Base-by-base conservation (phyloP, 1,140 invertebrate genomes). In the Drosophila subobscura region DNA sequence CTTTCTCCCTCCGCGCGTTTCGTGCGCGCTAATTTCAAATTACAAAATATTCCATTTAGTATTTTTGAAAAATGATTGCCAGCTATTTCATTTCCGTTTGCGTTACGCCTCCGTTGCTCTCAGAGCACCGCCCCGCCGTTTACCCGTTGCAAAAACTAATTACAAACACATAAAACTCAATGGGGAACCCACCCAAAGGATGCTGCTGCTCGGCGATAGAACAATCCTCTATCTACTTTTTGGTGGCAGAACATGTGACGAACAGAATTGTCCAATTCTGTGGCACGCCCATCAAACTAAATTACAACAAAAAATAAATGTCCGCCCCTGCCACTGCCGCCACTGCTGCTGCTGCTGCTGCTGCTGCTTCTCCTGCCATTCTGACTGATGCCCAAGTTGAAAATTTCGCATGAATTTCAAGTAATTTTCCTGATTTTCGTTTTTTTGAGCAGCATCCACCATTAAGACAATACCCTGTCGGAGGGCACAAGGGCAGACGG, bases 41-140 rank as follows among this genome's bases (percentile, higher is more conserved):
- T 85, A 85, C 64, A 51, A 88, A 88, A 88, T 88, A 88, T 79
- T 83, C 75, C 78, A 88, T 88, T 88, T 72, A 88, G 78, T 83
- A 83, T 88, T 86, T 79, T 88, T 88, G 75, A 76, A 88, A 88
- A 88, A 88, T 79, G 84, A 88, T 88, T 88, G 83, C 83, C 64
- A 88, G 83, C 83, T 76, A 88, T 88, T 88, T 88, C 83, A 88
- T 88, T 88, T 88, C 83, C 83, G 83, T 53, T 77, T 65, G 47
- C 49, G 58, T 25, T 29, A 57, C 45, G 41, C 42, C 63, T 20
- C 16, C 53, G 16, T 20, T 20, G 16, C 16, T 20, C 16, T 20
- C 16, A 20, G 16, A 20, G 16, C 16, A 12, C 42, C 23, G 47
- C 46, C 20, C 40, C 37, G 7, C 25, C 22, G 56, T 56, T 52